Evolutionary conservation across 2,113 vertebrate species (phyloP).

Genomic region (Cercopithecus mona): DNA sequence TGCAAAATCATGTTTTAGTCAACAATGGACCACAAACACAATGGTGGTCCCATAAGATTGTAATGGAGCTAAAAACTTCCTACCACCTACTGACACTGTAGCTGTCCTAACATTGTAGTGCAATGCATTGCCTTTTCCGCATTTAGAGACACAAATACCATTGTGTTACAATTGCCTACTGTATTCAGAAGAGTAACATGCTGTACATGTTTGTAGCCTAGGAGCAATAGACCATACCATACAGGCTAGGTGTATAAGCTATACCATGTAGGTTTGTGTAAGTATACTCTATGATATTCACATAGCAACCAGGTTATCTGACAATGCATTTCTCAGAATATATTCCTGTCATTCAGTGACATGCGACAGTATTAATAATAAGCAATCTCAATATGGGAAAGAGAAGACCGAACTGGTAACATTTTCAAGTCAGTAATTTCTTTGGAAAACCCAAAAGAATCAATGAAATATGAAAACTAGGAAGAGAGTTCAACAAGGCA

Average conservation of each 20-base stretch:
- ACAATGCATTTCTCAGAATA: neutral
- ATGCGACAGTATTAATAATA: neutral
- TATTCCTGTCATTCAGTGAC: neutral
- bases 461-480: neutral
- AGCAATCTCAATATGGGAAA: neutral
- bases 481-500: neutral
- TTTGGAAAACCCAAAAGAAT: neutral
- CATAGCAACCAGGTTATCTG: neutral
- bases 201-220: neutral
- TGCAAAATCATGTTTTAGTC: neutral
- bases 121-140: neutral
- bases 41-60: neutral
- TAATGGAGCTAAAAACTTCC: neutral
- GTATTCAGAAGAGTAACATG: neutral
- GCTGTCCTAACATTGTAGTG: neutral
- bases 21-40: neutral
- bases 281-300: neutral
- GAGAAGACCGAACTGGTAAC: neutral
- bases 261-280: neutral
- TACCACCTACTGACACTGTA: neutral
- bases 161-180: neutral
- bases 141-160: neutral
- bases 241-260: neutral
- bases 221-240: neutral
- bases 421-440: neutral